Percentiles rank a stretch among this genome's conserved stretches.
Evolutionary conservation across 2,113 vertebrate species (phyloP).

Genomic region (Malurus cyaneus): DNA sequence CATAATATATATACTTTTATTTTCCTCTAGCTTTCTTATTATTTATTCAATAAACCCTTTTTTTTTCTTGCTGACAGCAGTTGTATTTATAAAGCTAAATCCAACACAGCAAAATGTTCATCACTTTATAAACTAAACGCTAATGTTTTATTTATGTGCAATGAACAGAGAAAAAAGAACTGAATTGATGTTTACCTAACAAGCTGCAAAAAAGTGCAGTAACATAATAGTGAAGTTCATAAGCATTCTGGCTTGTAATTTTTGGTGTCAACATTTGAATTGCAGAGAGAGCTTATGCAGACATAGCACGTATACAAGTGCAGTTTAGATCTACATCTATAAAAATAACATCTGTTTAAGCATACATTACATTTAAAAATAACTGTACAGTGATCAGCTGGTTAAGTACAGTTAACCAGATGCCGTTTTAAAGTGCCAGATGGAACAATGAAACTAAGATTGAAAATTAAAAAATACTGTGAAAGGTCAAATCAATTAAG

Average conservation of each 20-base stretch:
- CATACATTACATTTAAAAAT: slow-evolving; percentile 99
- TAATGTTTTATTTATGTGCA: slow-evolving; percentile 90
- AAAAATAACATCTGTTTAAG: slow-evolving; percentile 99
- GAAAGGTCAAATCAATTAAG: slow-evolving; percentile 99
- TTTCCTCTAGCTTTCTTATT: slow-evolving; percentile 80
- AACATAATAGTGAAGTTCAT: slow-evolving; percentile 82
- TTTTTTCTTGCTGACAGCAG: slow-evolving; percentile 84
- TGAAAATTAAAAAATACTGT: slow-evolving; percentile 97
- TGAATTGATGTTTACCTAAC: slow-evolving; percentile 89
- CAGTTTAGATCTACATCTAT: slow-evolving; percentile 90
- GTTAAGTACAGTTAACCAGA: slow-evolving; percentile 99
- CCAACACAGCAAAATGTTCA: slow-evolving; percentile 84
- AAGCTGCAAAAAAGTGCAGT: slow-evolving; percentile 81
- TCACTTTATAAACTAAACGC: slow-evolving; percentile 86
- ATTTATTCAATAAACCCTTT: slow-evolving; percentile 87
- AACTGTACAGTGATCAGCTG: slow-evolving; percentile 99
- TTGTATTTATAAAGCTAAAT: slow-evolving; percentile 86
- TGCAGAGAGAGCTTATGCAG: slow-evolving; percentile 86
- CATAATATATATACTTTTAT: slow-evolving; percentile 80
- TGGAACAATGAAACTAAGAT: slow-evolving; percentile 99
- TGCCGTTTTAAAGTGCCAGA: slow-evolving; percentile 99
- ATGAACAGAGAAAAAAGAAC: slow-evolving; percentile 82
- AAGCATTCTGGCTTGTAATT: slow-evolving; percentile 83
- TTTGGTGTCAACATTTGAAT: slow-evolving; percentile 90
- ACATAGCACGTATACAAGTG: slow-evolving; percentile 83